Evolutionary conservation across 2,888 invertebrate species (phyloP), one percentile per base, ranked within the genome.

Genomic region (Nephrotoma guestfalica): DNA sequence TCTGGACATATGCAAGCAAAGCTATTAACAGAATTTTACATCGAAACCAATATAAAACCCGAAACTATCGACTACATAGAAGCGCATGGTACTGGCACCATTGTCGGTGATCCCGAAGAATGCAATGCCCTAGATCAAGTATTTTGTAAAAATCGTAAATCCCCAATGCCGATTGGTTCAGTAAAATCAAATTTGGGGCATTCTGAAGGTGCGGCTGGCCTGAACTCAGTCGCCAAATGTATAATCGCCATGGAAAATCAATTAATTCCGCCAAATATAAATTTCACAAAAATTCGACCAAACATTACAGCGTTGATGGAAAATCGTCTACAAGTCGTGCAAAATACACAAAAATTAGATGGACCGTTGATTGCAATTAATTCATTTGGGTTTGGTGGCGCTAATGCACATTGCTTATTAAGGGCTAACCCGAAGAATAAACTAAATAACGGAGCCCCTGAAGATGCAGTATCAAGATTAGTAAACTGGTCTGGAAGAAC

Each of bases 101-200:
- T 92, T 88, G 95, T 96, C 2, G 98, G 98, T 18, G 99, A 99
- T 92, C 98, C 98, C 0, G 97, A 98, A 90, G 98, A 99, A 91
- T 92, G 97, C 87, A 93, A 94, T 88, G 96, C 97, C 0, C 94
- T 99, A 86, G 95, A 96, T 86, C 95, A 95, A 88, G 93, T 96
- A 43, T 94, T 97, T 90, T 96, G 96, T 89, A 93, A 93, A 4
- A 94, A 94, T 40, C 93, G 97, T n/a, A 94, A 93, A 0, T 94
- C 94, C 0, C 96, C 98, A 0, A 93, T 98, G 0, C 91, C 94
- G 86, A 96, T 99, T 87, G 98, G 98, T 1, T 97, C 98, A 0
- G 94, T 98, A 45, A 99, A 99, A 90, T 97, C 98, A 0, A 99
- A 98, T 91, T 93, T 98, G 90, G 99, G 99, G 0, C 99, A 99